Conservation (phyloP, 2,113 vertebrate genomes). For the Tenebrosternarchus preto region DNA sequence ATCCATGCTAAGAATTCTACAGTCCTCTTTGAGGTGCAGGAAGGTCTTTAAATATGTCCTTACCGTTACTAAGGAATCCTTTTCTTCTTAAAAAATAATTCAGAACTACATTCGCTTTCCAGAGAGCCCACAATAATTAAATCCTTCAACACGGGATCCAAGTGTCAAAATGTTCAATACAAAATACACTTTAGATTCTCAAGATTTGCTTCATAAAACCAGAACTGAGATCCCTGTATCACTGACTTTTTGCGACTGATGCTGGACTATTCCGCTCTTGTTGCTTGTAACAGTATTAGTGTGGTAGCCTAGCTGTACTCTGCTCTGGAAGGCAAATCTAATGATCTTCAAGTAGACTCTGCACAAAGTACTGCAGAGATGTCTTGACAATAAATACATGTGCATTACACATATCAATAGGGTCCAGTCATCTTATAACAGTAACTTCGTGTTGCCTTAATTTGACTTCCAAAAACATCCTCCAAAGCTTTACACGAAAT, state of each 20-base stretch:
- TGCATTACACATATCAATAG: slow-evolving; percentile 27
- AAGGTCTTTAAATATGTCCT: neutral
- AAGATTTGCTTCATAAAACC: neutral
- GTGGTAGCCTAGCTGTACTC: no score
- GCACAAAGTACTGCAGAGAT: no score
- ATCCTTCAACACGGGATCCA: no score
- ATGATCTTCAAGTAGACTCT: slow-evolving; percentile 43
- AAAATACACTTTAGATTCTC: neutral
- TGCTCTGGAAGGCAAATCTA: neutral
- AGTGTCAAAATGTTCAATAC: no score
- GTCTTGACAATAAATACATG: slow-evolving; percentile 57
- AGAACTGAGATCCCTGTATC: neutral
- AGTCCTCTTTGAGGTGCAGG: neutral
- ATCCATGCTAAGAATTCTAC: no score
- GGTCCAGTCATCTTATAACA: slow-evolving; percentile 2
- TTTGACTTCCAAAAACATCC: slow-evolving; percentile 33
- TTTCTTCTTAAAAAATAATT: slow-evolving; percentile 6
- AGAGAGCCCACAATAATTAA: neutral
- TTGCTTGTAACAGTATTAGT: no score
- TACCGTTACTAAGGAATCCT: slow-evolving; percentile 8
- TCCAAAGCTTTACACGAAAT: neutral
- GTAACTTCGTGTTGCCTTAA: neutral
- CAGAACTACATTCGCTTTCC: neutral
- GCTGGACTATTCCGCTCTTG: slow-evolving; percentile 51
- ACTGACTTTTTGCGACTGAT: neutral